These are phyloP conservation scores for Chrysolina americana DNA, from an alignment of 2,888 invertebrate species.

Conservation along the genomic window DNA sequence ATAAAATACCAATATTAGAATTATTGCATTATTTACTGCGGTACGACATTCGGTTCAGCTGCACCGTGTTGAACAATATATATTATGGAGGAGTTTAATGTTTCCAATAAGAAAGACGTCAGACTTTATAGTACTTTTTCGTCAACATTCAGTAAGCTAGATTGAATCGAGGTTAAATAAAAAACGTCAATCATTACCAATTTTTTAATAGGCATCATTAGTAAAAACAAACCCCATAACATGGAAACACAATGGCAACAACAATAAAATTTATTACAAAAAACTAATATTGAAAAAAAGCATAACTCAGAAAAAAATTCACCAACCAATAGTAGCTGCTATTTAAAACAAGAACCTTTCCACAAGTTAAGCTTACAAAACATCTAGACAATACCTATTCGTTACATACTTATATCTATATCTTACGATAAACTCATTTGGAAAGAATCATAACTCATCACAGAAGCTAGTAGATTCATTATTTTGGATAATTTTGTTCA, in stretches of 20 bases:
- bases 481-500: constrained; percentile 55
- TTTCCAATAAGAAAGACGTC: too few relatives aligned
- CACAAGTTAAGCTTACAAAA: constrained; percentile 63
- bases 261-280: constrained; percentile 4
- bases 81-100: too few relatives aligned
- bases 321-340: constrained; percentile 13
- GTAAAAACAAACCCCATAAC: constrained; percentile 23
- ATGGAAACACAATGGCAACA: constrained; percentile 4
- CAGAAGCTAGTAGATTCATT: constrained; percentile 66
- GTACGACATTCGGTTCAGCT: too few relatives aligned
- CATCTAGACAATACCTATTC: constrained; percentile 60
- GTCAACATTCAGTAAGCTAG: too few relatives aligned
- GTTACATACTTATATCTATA: constrained; percentile 45
- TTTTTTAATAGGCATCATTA: constrained; percentile 30
- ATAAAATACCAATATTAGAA: too few relatives aligned
- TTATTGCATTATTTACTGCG: too few relatives aligned
- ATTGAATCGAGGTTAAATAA: not conserved
- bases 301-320: not conserved
- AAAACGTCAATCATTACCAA: constrained; percentile 3
- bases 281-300: constrained; percentile 5
- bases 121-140: too few relatives aligned
- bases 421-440: constrained; percentile 59
- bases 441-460: constrained; percentile 66
- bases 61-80: too few relatives aligned
- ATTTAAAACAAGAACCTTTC: constrained; percentile 16